Evolutionary conservation across 2,113 vertebrate species (phyloP), one percentile per base, ranked within the genome.

Genomic region (Garra rufa): DNA sequence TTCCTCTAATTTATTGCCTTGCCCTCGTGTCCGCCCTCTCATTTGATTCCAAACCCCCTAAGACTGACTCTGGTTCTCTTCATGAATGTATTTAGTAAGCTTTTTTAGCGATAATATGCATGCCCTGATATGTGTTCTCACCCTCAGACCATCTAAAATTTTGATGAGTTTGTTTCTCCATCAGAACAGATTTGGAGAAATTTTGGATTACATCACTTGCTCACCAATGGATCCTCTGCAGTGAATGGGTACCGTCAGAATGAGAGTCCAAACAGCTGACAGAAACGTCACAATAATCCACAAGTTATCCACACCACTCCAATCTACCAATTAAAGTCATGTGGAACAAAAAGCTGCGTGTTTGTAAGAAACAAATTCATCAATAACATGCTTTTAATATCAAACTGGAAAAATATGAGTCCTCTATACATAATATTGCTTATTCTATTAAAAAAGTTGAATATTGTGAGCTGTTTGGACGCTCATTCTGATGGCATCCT

Each of bases 1-100:
- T 87, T 43, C 2, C 43, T 81, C 46, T 41, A 55, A 69, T 81
- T 52, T 17, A 52, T 81, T 65, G 26, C 15, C 43, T 65, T 80
- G 77, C 43, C 41, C 43, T 65, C 30, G 24, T 50, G 2, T 48
- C n/a, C 5, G 41, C 24, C n/a, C 44, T 50, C 24, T 67, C 26
- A 46, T 67, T 65, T 65, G 24, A 80, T 46, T 80, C 24, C 77
- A 34, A 61, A 26, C 24, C 57, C 13, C 57, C 9, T 46, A 26
- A 79, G 57, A 61, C n/a, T 41, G 38, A 17, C 41, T 63, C n/a
- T 19, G n/a, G 57, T 9, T 24, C n/a, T 46, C 14, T 15, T 79
- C 24, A 79, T 11, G n/a, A 43, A 77, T 17, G 13, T 17, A 41
- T 77, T 43, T 59, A 34, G 41, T 26, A 48, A 17, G 21, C 13